Base-by-base conservation (phyloP, 2,113 vertebrate genomes). In the Cygnus atratus region DNA sequence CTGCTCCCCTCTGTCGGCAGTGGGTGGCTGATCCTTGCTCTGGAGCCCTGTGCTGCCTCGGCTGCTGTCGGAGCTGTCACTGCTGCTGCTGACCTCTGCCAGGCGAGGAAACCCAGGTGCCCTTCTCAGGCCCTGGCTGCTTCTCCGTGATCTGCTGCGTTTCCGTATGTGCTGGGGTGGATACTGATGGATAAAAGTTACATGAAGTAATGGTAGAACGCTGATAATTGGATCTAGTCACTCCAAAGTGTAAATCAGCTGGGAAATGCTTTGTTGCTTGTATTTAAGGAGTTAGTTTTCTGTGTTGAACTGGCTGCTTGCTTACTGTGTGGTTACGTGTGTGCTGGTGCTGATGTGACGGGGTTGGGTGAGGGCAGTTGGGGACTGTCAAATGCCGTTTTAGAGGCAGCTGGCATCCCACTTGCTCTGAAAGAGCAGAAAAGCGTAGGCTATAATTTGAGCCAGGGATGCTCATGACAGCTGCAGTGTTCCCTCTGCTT, bases 41-140 rank as follows among this genome's bases (percentile, higher is more conserved):
- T 35, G 71, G 19, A 63, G 20, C 46, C n/a, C 24, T 39, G 72
- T 85, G 52, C 62, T 86, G 74, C 57, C 46, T 48, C 46, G 1
- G 33, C 18, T 22, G 2, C 13, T 85, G 37, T 41, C 16, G 13
- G 63, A 80, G 22, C 25, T 0, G 0, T 39, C 58, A 18, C 1
- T 83, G 21, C 26, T 58, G 66, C 33, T 14, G 18, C 18, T 46
- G 9, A 6, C 26, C 29, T 55, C 39, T 54, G 46, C 58, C 48
- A 48, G 33, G 0, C 2, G 7, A 15, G 16, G 13, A 72, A 44
- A 29, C 63, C 31, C 22, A 44, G 17, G 29, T 2, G 8, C 29
- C 24, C 21, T 50, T 86, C 10, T 22, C 9, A 43, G 44, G 25
- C 48, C 25, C 14, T 62, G 4, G 59, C 68, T 41, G 28, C 26